Evolutionary conservation across 2,113 vertebrate species (phyloP), one percentile per base, ranked within the genome.

Genomic region (Notiomystis cincta): DNA sequence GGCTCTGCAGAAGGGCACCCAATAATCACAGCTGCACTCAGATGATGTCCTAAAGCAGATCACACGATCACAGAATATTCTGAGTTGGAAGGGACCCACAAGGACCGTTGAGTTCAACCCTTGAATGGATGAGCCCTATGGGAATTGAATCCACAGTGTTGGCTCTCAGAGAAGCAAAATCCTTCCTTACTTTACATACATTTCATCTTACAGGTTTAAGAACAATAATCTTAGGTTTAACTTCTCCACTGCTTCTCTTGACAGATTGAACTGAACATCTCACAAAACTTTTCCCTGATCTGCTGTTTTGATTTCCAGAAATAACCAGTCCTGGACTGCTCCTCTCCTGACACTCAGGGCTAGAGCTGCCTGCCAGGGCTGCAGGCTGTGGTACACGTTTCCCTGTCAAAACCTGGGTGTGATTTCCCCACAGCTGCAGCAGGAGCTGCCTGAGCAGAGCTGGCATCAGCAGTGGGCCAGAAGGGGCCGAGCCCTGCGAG

Each of bases 291-390:
- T 56, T 81, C 65, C 40, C n/a, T 17, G 20, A 42, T 25, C 22
- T 44, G 15, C 64, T 50, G 3, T n/a, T 80, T 35, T 22, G 33
- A 28, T 62, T 88, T 77, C 13, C 33, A 70, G 67, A 77, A 82
- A 61, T 30, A 73, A 22, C 11, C 4, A 2, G n/a, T 38, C 50
- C 66, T 80, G 84, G 31, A 13, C 15, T 7, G 25, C 27, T 20
- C 2, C 0, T 13, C 4, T 80, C 51, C 37, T 23, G 51, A 0
- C 0, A 0, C 20, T 82, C 60, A 37, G 40, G 10, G 13, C 30
- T 40, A 6, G 42, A 56, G 38, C 30, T 35, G 51, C 5, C 60
- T 92, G n/a, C 65, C 30, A 35, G 35, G 42, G 38, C 73, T 73
- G 35, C 40, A 65, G 50, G 31, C 33, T 45, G 27, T 42, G 73